Percentiles rank a stretch among this genome's conserved stretches.
Conservation (phyloP, 1,140 invertebrate species). For the Panulirus ornatus region DNA sequence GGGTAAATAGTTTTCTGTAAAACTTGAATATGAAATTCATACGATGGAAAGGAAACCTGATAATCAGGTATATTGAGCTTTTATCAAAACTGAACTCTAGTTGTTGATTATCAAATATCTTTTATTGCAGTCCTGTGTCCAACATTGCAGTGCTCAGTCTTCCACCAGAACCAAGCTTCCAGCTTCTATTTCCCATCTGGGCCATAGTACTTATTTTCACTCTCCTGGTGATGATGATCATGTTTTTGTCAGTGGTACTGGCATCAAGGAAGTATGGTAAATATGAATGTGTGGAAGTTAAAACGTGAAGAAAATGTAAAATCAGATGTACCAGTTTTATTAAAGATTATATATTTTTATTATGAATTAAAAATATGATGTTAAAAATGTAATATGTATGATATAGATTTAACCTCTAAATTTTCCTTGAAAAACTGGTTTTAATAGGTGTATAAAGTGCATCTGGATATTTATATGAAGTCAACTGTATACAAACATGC, state of each 20-base stretch:
- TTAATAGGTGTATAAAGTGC: background rate
- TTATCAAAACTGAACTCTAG: no score
- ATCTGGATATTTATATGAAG: background rate
- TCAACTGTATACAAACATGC: no score
- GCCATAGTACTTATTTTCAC: background rate
- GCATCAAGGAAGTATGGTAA: constrained; percentile 1
- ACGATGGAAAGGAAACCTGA: no score
- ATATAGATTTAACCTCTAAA: background rate
- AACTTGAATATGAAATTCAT: no score
- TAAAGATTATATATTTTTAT: background rate
- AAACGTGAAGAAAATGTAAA: background rate
- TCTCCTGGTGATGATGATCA: background rate
- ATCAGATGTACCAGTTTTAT: background rate
- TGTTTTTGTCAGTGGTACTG: background rate
- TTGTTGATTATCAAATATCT: no score
- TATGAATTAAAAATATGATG: background rate
- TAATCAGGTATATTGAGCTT: no score
- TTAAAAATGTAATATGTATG: background rate
- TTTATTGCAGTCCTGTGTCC: background rate
- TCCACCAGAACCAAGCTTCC: background rate
- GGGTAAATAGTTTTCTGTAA: no score
- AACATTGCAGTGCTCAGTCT: background rate
- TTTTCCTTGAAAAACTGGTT: background rate
- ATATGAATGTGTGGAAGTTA: background rate
- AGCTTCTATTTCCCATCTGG: background rate